These are phyloP conservation scores for Platycheirus albimanus DNA, from an alignment of 2,888 invertebrate species.

Conservation along the genomic window DNA sequence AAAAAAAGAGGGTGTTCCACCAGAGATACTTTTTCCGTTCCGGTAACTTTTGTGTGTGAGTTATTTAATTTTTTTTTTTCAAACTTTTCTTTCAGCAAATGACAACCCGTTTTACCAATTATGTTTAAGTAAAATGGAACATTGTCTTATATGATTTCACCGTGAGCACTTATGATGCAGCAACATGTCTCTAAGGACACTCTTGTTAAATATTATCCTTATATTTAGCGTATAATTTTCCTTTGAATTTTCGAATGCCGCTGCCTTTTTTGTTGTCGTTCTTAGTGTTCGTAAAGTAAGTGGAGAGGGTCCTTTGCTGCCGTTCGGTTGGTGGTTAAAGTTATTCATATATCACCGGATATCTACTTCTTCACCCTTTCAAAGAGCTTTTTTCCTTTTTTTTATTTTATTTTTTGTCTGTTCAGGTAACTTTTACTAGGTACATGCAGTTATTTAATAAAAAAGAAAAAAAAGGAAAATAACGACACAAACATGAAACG, in stretches of 20 bases:
- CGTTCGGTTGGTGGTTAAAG: slow-evolving; percentile 44
- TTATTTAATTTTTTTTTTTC: too few relatives aligned
- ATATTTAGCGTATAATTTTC: slow-evolving; percentile 57
- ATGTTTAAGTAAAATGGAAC: slow-evolving; percentile 75
- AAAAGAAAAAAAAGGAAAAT: slow-evolving; percentile 20
- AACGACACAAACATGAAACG: slow-evolving; percentile 24
- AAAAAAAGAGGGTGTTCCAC: slow-evolving; percentile 56
- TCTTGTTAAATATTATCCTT: slow-evolving; percentile 50
- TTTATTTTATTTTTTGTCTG: slow-evolving; percentile 30
- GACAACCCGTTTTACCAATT: slow-evolving; percentile 75
- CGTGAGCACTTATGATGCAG: slow-evolving; percentile 72
- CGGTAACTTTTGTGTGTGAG: slow-evolving; percentile 27
- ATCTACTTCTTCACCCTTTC: slow-evolving; percentile 23
- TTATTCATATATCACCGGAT: slow-evolving; percentile 47
- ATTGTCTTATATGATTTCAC: slow-evolving; percentile 73
- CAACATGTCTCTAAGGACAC: slow-evolving; percentile 72
- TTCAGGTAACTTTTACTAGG: slow-evolving; percentile 45
- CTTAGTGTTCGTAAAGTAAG: too few relatives aligned
- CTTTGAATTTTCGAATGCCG: slow-evolving; percentile 37
- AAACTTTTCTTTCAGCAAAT: slow-evolving; percentile 40
- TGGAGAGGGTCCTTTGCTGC: too few relatives aligned
- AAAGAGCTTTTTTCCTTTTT: not conserved
- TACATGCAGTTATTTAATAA: slow-evolving; percentile 45
- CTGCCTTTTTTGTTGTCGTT: too few relatives aligned
- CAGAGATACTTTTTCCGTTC: slow-evolving; percentile 42